Conservation (phyloP, 2,797 vertebrate genomes). For the Malurus splendens region DNA sequence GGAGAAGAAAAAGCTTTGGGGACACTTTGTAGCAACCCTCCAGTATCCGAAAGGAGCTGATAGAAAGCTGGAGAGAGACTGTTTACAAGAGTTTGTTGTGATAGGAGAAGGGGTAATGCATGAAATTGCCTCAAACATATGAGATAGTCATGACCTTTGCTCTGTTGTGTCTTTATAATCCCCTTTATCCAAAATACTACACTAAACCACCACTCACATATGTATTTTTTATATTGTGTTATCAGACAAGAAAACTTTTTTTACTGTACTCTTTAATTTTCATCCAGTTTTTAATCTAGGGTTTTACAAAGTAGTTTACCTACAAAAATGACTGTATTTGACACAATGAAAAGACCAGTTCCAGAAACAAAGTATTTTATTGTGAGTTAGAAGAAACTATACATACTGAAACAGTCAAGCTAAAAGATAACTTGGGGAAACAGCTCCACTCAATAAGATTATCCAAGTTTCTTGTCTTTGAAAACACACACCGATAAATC, state of each 20-base stretch:
- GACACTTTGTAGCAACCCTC: neutral
- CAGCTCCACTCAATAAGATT: neutral
- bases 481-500: neutral
- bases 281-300: neutral
- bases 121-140: neutral
- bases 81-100: neutral
- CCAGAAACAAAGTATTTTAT: neutral
- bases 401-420: neutral
- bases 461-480: neutral
- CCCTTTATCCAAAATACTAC: neutral
- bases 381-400: neutral
- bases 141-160: neutral
- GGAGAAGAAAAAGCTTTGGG: neutral
- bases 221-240: neutral
- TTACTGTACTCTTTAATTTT: neutral
- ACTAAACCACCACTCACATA: neutral
- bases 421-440: neutral
- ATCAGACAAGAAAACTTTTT: neutral
- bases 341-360: neutral
- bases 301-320: neutral
- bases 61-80: neutral
- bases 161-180: neutral
- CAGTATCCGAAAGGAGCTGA: neutral
- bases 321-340: neutral
- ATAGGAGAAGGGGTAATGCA: neutral